Evolutionary conservation across 2,797 vertebrate species (phyloP).

Genomic region (Lepilemur ruficaudatus): DNA sequence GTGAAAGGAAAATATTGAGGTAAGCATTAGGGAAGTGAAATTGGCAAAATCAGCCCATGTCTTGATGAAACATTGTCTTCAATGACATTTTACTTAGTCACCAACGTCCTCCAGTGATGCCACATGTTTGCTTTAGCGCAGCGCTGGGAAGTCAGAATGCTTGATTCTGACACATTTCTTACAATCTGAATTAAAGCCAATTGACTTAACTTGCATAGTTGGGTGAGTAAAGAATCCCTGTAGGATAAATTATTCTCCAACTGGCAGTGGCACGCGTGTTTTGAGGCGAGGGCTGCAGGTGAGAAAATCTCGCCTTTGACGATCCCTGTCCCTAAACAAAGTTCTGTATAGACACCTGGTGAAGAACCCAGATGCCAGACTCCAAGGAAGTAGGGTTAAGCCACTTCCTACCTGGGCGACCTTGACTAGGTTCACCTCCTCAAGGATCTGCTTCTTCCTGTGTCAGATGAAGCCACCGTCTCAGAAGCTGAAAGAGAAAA

Average conservation of each 20-base stretch:
- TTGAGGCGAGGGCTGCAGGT: too few relatives aligned
- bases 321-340: not conserved
- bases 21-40: not conserved
- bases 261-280: fast-evolving
- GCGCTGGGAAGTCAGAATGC: not conserved
- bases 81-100: not conserved
- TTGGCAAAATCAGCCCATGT: not conserved
- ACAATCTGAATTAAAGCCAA: not conserved
- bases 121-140: fast-evolving
- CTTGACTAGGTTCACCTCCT: not conserved
- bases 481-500: not conserved
- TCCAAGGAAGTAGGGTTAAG: not conserved
- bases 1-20: not conserved
- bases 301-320: fast-evolving
- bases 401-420: not conserved
- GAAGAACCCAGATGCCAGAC: too few relatives aligned
- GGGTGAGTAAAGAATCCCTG: not conserved
- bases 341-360: not conserved
- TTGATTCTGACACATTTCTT: not conserved
- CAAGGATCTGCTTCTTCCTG: not conserved
- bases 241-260: not conserved
- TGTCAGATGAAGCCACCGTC: too few relatives aligned
- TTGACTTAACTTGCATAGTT: too few relatives aligned
- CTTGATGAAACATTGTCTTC: not conserved
- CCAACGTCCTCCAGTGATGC: not conserved